A percentile compares a stretch with the other conserved stretches of the same genome.
These are phyloP conservation scores for Plumapathes pennacea DNA, from an alignment of 92 coral and sea anemone species.

Conservation along the genomic window DNA sequence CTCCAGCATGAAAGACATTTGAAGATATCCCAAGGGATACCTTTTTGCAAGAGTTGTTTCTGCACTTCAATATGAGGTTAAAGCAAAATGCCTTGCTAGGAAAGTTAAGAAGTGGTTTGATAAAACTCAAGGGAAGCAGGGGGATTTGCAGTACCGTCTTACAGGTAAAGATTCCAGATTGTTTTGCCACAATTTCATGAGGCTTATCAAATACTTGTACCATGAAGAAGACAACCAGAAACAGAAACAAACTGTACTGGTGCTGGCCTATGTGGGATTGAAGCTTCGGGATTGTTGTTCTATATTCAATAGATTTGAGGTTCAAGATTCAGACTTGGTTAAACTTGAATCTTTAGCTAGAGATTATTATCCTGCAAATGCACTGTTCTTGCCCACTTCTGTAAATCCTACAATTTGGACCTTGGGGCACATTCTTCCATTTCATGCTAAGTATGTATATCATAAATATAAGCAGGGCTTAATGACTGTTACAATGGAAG, in stretches of 20 bases:
- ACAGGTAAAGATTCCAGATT: slow-evolving; percentile 50
- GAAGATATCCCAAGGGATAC: slow-evolving; percentile 35
- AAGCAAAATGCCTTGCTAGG: slow-evolving; percentile 8
- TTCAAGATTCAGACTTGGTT: too few relatives aligned
- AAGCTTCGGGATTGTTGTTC: slow-evolving; percentile 19
- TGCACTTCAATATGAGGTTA: slow-evolving; percentile 43
- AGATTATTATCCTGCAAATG: too few relatives aligned
- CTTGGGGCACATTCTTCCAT: too few relatives aligned
- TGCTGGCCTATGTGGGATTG: slow-evolving; percentile 11
- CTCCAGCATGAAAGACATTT: slow-evolving; percentile 32
- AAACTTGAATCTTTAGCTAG: too few relatives aligned
- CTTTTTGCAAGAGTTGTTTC: slow-evolving; percentile 24
- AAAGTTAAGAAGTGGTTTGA: slow-evolving; percentile 37
- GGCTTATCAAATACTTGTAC: slow-evolving; percentile 33
- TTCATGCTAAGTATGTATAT: too few relatives aligned
- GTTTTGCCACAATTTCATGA: slow-evolving; percentile 53
- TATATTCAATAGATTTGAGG: too few relatives aligned
- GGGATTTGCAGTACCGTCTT: slow-evolving; percentile 51
- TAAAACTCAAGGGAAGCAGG: slow-evolving; percentile 45
- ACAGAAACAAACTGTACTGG: too few relatives aligned
- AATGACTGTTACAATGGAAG: too few relatives aligned
- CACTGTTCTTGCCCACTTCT: too few relatives aligned
- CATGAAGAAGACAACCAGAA: too few relatives aligned
- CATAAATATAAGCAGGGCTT: too few relatives aligned
- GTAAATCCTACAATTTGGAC: too few relatives aligned